Percentiles rank a stretch among this genome's conserved stretches.
These are phyloP conservation scores for Nasonovia ribisnigri DNA, from an alignment of 2,888 invertebrate genomes.

Conservation along the genomic window DNA sequence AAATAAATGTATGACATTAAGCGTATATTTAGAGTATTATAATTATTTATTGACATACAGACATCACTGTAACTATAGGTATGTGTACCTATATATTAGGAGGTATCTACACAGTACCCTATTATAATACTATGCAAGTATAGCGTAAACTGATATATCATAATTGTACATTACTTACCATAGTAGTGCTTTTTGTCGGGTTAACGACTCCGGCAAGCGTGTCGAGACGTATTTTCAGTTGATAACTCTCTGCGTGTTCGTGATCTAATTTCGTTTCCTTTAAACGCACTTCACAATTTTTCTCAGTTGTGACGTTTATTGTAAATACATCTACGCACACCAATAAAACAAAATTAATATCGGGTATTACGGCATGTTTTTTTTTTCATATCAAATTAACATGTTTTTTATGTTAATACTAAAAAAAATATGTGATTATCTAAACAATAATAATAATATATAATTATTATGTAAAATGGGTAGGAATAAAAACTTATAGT, in stretches of 20 bases:
- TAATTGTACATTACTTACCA: constrained; percentile 69
- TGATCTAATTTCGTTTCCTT: constrained; percentile 81
- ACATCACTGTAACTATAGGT: not conserved
- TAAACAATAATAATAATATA: not conserved
- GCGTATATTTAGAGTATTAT: not conserved
- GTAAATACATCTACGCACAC: constrained; percentile 76
- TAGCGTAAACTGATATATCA: not conserved
- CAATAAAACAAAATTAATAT: not conserved
- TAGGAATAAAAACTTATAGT: not conserved
- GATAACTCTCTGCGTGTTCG: constrained; percentile 81
- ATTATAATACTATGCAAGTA: not conserved
- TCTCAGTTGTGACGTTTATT: constrained; percentile 80
- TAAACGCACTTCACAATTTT: constrained; percentile 86
- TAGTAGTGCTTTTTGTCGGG: constrained; percentile 80
- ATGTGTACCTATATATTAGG: not conserved
- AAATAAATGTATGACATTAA: too few species aligned
- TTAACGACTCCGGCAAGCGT: constrained; percentile 86
- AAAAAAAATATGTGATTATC: not conserved
- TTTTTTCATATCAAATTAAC: not conserved
- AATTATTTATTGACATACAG: not conserved
- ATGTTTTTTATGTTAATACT: not conserved
- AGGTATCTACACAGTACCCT: not conserved
- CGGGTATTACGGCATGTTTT: not conserved
- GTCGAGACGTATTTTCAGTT: constrained; percentile 81
- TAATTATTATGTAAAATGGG: not conserved